Evolutionary conservation across 2,797 vertebrate species (phyloP).

Genomic region (Squalus acanthias): DNA sequence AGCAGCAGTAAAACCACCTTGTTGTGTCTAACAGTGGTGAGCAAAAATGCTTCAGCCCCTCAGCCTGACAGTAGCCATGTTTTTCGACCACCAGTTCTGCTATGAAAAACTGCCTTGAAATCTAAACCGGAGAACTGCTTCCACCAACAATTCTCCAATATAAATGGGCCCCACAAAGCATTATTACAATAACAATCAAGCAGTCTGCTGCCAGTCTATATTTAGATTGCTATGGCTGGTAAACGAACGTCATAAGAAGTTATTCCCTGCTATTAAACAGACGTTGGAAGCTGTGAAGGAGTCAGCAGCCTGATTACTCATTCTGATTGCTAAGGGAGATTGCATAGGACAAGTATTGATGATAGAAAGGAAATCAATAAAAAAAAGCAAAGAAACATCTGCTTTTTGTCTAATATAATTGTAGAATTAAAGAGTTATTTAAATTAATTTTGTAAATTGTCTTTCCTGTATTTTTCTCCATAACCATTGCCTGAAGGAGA

Average conservation of each 20-base stretch:
- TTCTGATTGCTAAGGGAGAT: neutral
- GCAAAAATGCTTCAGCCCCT: neutral
- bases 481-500: neutral
- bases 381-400: neutral
- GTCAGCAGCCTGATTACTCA: neutral
- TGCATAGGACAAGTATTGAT: neutral
- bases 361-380: conserved; percentile 1
- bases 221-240: neutral
- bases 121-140: neutral
- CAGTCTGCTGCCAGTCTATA: neutral
- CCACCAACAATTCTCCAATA: neutral
- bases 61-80: neutral
- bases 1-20: neutral
- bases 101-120: neutral
- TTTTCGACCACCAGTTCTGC: neutral
- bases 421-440: neutral
- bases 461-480: neutral
- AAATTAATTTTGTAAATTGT: neutral
- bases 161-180: neutral
- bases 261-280: neutral
- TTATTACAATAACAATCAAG: neutral
- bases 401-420: neutral
- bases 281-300: neutral
- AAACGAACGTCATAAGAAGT: conserved; percentile 5
- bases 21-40: neutral